phyloP scores from a whole-genome alignment of 2,888 invertebrate genomes.

The Xylota sylvarum region DNA sequence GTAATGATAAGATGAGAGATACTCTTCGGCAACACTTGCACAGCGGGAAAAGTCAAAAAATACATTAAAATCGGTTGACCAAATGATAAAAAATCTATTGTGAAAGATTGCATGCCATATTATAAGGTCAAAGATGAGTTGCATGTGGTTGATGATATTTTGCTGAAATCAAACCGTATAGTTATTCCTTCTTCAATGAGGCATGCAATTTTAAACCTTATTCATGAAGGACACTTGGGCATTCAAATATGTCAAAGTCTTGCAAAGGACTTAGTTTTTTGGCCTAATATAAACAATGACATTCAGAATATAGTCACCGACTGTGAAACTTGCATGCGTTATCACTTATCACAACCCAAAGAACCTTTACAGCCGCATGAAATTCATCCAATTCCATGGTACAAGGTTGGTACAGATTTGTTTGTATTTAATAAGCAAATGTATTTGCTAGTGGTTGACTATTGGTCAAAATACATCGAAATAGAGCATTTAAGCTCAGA shows the following conservation, averaged over 20 bases:
- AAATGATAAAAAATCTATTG: slow-evolving; percentile 33
- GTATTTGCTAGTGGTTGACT: slow-evolving; percentile 58
- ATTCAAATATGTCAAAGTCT: slow-evolving; percentile 55
- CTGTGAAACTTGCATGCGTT: slow-evolving; percentile 50
- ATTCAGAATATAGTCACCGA: slow-evolving; percentile 60
- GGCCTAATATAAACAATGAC: slow-evolving; percentile 63
- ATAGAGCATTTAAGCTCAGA: not conserved
- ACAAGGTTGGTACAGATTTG: slow-evolving; percentile 24
- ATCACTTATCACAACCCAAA: slow-evolving; percentile 6
- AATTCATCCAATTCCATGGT: not conserved
- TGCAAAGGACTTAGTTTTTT: slow-evolving; percentile 50
- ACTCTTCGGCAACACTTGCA: no score
- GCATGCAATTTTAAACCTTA: slow-evolving; percentile 25
- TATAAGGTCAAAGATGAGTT: slow-evolving; percentile 27
- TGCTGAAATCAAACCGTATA: slow-evolving; percentile 24
- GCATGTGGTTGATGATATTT: slow-evolving; percentile 7
- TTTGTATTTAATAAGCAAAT: slow-evolving; percentile 57
- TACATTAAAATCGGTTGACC: slow-evolving; percentile 39
- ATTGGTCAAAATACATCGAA: slow-evolving; percentile 37
- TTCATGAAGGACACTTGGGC: slow-evolving; percentile 64
- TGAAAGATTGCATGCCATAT: slow-evolving; percentile 9
- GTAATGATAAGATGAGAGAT: no score
- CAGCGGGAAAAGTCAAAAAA: slow-evolving; percentile 14
- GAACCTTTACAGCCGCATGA: slow-evolving; percentile 52
- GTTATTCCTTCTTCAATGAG: slow-evolving; percentile 32